Evolutionary conservation across 2,888 invertebrate species (phyloP), one percentile per base, ranked within the genome.

Genomic region (Caenorhabditis virilis): DNA sequence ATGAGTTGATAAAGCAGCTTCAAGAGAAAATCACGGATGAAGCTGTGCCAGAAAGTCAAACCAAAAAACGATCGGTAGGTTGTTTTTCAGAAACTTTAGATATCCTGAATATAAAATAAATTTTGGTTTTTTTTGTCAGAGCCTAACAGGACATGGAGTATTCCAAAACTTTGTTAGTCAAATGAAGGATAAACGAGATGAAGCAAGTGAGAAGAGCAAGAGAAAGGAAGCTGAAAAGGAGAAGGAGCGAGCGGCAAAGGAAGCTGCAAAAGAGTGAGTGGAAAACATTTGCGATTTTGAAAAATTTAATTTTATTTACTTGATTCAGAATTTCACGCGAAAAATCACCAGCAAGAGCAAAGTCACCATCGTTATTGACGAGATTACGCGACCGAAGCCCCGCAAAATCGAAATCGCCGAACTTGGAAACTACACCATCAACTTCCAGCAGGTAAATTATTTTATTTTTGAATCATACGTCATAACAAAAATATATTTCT

Each of bases 361-460:
- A 77, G 33, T 79, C 79, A 5, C 79, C 79, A 7, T 76, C 74
- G 5, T 65, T 78, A 15, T 60, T 79, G 1, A 74, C 77, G 3
- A 65, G 78, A 35, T 58, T 79, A 9, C 67, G 79, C 3, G 79
- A 79, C 26, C 67, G 78, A 25, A 78, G 75, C 45, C 79, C 79
- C 13, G 78, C 77, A 3, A 79, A 79, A 39, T 69, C 78, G 2
- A 69, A 68, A 18, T 69, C 70, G 0, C 66, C 72, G 11, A 71
- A 74, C 33, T 57, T 76, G 26, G 77, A 78, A 47, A 56, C 72
- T 2, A 68, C 72, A 4, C 70, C 73, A 7, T 72, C 75, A 4
- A 65, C 72, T 25, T 69, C 69, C 4, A 71, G 52, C 69, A 66
- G 76, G 76, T 69, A 53, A 51, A 30, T 30, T 30, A 9, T 6